Evolutionary conservation across 1,140 invertebrate species (phyloP).

Genomic region (Bicyclus anynana): DNA sequence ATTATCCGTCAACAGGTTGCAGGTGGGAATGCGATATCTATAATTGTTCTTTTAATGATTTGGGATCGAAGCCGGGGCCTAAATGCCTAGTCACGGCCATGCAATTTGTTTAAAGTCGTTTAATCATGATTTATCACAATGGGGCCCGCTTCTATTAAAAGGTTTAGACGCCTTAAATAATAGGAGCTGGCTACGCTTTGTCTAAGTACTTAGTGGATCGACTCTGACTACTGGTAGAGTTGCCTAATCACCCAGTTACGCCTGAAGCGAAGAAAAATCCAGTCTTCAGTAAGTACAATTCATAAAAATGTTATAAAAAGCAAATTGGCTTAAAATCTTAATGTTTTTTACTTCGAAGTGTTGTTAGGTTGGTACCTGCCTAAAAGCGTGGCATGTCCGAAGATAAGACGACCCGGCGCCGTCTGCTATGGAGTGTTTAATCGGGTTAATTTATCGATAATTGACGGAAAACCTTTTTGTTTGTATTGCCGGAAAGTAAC

Average conservation of each 20-base stretch:
- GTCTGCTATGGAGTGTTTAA: slow-evolving; percentile 70
- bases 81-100: slow-evolving; percentile 72
- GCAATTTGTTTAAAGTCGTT: slow-evolving; percentile 76
- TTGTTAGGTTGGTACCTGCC: slow-evolving; percentile 65
- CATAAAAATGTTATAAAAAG: slow-evolving; percentile 51
- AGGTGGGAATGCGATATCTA: slow-evolving; percentile 74
- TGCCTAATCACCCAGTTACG: background rate
- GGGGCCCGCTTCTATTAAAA: slow-evolving; percentile 66
- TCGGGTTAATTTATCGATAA: slow-evolving; percentile 78
- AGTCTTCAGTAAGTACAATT: background rate
- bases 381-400: slow-evolving; percentile 74
- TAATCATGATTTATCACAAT: slow-evolving; percentile 77
- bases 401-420: slow-evolving; percentile 71
- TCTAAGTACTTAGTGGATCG: slow-evolving; percentile 15
- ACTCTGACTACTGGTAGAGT: slow-evolving; percentile 11
- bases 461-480: slow-evolving; percentile 77
- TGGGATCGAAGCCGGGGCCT: slow-evolving; percentile 58
- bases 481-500: slow-evolving; percentile 76
- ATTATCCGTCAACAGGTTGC: slow-evolving; percentile 72
- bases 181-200: slow-evolving; percentile 45
- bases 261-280: background rate
- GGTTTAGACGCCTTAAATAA: slow-evolving; percentile 57
- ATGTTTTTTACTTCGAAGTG: slow-evolving; percentile 53
- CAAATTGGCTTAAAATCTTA: slow-evolving; percentile 66
- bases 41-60: slow-evolving; percentile 77